Evolutionary conservation across 2,888 invertebrate genomes (phyloP).

Genomic region (Malachius bipustulatus): DNA sequence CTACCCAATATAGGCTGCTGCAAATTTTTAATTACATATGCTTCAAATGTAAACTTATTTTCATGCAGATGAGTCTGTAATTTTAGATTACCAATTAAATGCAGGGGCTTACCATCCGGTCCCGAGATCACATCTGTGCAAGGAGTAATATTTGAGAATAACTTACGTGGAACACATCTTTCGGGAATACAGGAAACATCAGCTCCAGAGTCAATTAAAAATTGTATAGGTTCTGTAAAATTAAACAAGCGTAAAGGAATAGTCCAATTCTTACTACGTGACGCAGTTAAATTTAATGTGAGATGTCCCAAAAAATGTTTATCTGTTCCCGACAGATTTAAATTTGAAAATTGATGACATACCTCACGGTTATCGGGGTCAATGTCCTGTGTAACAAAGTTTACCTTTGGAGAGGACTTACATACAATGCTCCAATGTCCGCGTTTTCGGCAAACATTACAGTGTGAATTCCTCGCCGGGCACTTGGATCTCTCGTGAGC

Average conservation of each 20-base stretch:
- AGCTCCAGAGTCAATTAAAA: conserved; percentile 4
- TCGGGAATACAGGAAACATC: conserved; percentile 5
- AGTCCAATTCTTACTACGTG: conserved; percentile 4
- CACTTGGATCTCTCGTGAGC: background rate
- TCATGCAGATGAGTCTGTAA: background rate
- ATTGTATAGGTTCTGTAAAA: background rate
- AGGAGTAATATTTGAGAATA: background rate
- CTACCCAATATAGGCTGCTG: background rate
- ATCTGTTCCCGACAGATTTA: background rate
- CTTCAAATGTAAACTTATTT: background rate
- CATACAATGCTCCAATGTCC: conserved; percentile 5
- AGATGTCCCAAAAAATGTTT: conserved; percentile 2
- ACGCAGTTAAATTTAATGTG: background rate
- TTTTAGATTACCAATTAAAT: background rate
- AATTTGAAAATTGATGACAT: background rate
- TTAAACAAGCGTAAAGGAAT: background rate
- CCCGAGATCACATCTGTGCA: background rate
- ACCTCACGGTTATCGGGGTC: background rate
- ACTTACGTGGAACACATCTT: background rate
- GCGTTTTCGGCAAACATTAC: background rate
- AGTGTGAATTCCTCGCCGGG: conserved; percentile 1
- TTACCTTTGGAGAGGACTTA: background rate
- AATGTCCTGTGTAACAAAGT: background rate
- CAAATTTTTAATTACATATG: background rate
- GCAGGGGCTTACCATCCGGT: background rate